Evolutionary conservation across 2,797 vertebrate species (phyloP), one percentile per base, ranked within the genome.

Genomic region (Myioborus miniatus): DNA sequence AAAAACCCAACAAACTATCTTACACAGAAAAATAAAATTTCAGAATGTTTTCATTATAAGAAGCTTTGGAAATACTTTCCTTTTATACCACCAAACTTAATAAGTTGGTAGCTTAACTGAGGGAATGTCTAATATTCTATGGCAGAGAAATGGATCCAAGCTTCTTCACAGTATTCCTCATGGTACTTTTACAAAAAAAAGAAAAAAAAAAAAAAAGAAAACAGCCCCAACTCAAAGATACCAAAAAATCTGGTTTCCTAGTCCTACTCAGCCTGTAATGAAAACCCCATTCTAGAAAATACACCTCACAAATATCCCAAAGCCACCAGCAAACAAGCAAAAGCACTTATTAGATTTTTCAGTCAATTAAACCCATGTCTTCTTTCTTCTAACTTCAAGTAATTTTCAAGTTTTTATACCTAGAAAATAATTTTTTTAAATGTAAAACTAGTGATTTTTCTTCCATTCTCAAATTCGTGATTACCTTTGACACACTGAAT

Each of bases 1-100:
- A 15, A 58, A 67, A 47, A 41, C 59, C 15, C 26, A 67, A 47
- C 46, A 70, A 17, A 26, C 7, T 21, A 32, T 24, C 7, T 39
- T 78, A 18, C 7, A n/a, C 0, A 59, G 9, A 81, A 30, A 76
- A 47, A 41, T 0, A 9, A 30, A 14, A 1, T 4, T 49, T 43
- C 37, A 43, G 37, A 59, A 47, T 26, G 16, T 14, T 89, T 69
- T 74, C 21, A 70, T 44, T 85, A 64, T 55, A 60, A 9, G 7
- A 36, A 63, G 8, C 8, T 55, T 75, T 36, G 6, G 8, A 88
- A 92, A 80, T 67, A 30, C 6, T 85, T 77, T 37, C 16, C 2
- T 52, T 84, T 84, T 67, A 37, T 34, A 24, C 3, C 21, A 41
- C 30, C 15, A 49, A 23, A 34, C 5, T 76, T 55, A 39, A 67